Evolutionary conservation across 2,797 vertebrate genomes (phyloP).

Genomic region (Amphiprion clarkii): DNA sequence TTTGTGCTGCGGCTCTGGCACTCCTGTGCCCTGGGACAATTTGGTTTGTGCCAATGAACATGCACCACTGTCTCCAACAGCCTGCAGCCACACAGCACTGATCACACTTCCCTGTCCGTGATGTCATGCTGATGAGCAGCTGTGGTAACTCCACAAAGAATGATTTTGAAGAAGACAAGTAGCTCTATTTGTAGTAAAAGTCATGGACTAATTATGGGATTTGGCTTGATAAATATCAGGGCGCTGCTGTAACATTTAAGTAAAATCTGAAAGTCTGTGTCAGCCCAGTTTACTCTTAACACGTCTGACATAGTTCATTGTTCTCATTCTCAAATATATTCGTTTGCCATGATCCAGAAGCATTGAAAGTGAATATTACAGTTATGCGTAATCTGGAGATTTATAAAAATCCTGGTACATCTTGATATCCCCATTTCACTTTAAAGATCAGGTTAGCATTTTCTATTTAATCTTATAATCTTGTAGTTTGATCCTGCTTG

Average conservation of each 20-base stretch:
- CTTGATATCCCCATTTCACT: conserved; percentile 6
- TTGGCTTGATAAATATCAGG: background rate
- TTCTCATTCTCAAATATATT: conserved; percentile 1
- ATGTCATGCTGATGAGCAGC: conserved; percentile 59
- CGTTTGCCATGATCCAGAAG: background rate
- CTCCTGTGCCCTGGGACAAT: conserved; percentile 59
- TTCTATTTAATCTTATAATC: conserved; percentile 25
- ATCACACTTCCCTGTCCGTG: conserved; percentile 62
- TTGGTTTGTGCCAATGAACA: conserved; percentile 55
- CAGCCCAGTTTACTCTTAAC: conserved; percentile 2
- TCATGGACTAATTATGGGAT: background rate
- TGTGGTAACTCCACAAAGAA: conserved; percentile 41
- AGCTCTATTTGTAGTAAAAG: background rate
- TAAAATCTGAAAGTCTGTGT: conserved; percentile 12
- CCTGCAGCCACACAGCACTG: conserved; percentile 44
- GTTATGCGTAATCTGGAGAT: too few species aligned
- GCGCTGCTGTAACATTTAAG: background rate
- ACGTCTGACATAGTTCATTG: background rate
- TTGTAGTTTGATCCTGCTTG: background rate
- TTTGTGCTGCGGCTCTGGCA: conserved; percentile 35
- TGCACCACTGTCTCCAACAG: conserved; percentile 51
- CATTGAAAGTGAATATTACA: background rate
- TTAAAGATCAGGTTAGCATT: background rate
- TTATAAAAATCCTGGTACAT: too few species aligned
- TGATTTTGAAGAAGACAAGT: conserved; percentile 4